These are phyloP conservation scores for Etheostoma cragini DNA, from an alignment of 2,113 vertebrate genomes.

Conservation along the genomic window DNA sequence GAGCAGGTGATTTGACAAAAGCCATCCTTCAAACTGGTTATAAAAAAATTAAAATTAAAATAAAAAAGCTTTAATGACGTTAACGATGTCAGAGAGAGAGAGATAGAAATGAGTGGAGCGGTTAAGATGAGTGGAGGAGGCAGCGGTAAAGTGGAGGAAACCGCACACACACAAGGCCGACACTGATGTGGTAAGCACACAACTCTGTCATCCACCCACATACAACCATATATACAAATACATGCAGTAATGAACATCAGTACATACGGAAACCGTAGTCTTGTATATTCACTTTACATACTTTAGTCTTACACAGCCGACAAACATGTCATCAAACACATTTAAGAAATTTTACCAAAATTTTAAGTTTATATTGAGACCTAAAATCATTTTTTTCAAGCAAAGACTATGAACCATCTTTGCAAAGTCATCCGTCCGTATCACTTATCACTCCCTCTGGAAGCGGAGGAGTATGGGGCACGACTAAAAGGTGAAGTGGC, in stretches of 20 bases:
- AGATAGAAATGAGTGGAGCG: slow-evolving; percentile 16
- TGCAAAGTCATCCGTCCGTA: not conserved
- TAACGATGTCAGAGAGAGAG: slow-evolving; percentile 5
- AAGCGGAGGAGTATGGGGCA: not conserved
- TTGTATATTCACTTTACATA: not conserved
- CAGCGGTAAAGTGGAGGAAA: slow-evolving; percentile 55
- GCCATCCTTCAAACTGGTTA: not conserved
- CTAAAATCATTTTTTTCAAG: not conserved
- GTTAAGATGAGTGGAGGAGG: slow-evolving; percentile 49
- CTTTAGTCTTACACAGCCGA: not conserved
- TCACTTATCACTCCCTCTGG: not conserved
- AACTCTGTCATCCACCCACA: slow-evolving; percentile 57
- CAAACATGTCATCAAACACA: not conserved
- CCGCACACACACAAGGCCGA: slow-evolving; percentile 54
- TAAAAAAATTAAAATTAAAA: not conserved
- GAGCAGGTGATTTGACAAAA: not conserved
- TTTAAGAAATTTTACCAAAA: too few relatives aligned
- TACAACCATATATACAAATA: slow-evolving; percentile 13
- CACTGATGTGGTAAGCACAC: slow-evolving; percentile 66
- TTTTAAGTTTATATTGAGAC: too few relatives aligned
- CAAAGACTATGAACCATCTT: not conserved
- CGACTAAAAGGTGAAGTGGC: not conserved
- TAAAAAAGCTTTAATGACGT: not conserved
- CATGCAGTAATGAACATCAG: not conserved
- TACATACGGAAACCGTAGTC: not conserved